Evolutionary conservation across 1,140 invertebrate genomes (phyloP).

Genomic region (Magallana angulata): DNA sequence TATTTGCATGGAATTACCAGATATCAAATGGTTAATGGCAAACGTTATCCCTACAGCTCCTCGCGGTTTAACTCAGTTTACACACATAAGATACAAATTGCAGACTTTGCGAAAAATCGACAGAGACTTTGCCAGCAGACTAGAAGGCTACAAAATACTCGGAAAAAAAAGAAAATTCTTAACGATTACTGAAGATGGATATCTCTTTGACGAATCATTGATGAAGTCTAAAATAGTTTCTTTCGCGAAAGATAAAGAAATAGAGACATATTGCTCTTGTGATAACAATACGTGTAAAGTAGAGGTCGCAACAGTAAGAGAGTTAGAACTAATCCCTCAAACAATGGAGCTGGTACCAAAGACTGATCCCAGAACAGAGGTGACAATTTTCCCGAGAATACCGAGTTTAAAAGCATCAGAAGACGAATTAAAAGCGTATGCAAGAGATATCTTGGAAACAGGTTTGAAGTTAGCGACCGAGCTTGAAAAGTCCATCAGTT

Average conservation of each 20-base stretch:
- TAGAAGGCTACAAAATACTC: too few species aligned
- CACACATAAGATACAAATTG: too few species aligned
- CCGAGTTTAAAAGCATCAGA: background rate
- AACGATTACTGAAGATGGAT: too few species aligned
- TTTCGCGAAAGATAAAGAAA: constrained; percentile 26
- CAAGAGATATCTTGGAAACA: constrained; percentile 7
- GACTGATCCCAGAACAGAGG: constrained; percentile 11
- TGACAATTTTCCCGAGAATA: constrained; percentile 35
- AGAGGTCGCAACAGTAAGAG: constrained; percentile 16
- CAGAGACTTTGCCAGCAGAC: too few species aligned
- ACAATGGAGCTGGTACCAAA: background rate
- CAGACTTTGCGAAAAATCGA: too few species aligned
- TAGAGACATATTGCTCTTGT: constrained; percentile 6
- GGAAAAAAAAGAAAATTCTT: too few species aligned
- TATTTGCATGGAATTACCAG: too few species aligned
- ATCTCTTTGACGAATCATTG: background rate
- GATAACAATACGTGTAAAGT: background rate
- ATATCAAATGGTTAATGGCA: too few species aligned
- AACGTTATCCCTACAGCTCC: too few species aligned
- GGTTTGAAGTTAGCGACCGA: background rate
- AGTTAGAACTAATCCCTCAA: background rate
- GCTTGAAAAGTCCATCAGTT: background rate
- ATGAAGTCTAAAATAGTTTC: constrained; percentile 2
- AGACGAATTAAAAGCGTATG: constrained; percentile 2
- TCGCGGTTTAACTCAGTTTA: too few species aligned